phyloP scores from a whole-genome alignment of 2,797 vertebrate genomes.

The Etheostoma nigrum region DNA sequence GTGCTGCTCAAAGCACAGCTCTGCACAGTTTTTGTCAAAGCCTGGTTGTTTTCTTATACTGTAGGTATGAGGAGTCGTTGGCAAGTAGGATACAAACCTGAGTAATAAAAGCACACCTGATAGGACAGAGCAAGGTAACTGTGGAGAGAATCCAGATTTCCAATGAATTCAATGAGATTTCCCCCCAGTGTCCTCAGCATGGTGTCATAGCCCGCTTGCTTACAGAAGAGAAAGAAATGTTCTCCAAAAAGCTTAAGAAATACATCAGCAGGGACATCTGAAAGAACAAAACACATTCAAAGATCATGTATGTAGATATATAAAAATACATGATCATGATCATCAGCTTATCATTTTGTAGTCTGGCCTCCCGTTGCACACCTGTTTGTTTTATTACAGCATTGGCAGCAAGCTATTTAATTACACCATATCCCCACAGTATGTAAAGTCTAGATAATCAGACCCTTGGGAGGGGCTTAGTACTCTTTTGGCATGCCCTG shows the following conservation, averaged over 20 bases:
- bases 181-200: conserved; percentile 88
- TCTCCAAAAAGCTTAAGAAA: conserved; percentile 88
- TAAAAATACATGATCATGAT: neutral
- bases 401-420: conserved; percentile 27
- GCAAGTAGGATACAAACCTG: too few species aligned
- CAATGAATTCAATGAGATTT: conserved; percentile 86
- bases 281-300: conserved; percentile 1
- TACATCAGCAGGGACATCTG: conserved; percentile 71
- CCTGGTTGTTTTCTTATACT: too few species aligned
- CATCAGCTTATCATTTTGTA: neutral
- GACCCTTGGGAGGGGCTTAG: conserved; percentile 7
- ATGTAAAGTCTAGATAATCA: conserved; percentile 19
- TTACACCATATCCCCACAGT: conserved; percentile 31
- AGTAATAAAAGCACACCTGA: conserved; percentile 68
- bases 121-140: conserved; percentile 89
- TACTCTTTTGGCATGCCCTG: neutral
- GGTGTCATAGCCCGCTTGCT: conserved; percentile 87
- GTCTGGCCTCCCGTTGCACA: neutral
- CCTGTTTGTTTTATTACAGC: neutral
- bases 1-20: too few species aligned
- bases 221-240: conserved; percentile 89
- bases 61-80: too few species aligned
- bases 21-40: too few species aligned
- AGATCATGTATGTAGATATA: neutral
- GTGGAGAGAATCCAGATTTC: conserved; percentile 89